Conservation (phyloP, 2,888 invertebrate species). For the Chorisops tibialis region DNA sequence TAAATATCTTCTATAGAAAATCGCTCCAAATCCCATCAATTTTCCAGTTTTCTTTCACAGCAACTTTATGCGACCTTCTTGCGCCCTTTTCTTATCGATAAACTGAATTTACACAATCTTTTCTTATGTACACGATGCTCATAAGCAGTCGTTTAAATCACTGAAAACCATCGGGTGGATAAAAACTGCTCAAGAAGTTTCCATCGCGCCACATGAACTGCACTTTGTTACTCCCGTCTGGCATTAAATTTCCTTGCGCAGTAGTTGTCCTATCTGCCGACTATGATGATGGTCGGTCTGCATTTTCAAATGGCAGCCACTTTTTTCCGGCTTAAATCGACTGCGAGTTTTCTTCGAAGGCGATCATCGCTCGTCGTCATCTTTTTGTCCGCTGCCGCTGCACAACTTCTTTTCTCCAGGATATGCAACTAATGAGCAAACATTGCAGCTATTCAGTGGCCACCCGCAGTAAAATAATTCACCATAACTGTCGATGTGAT, state of each 20-base stretch:
- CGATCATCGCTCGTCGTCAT: background rate
- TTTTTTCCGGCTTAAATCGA: slow-evolving; percentile 22
- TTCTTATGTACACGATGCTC: background rate
- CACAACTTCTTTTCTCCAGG: slow-evolving; percentile 7
- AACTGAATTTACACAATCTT: background rate
- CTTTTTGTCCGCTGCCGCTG: background rate
- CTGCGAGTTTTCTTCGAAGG: too few species aligned
- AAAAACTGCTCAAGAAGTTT: slow-evolving; percentile 4
- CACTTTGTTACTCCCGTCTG: slow-evolving; percentile 15
- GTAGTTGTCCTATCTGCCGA: slow-evolving; percentile 2
- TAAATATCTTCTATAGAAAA: too few species aligned
- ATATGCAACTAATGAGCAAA: slow-evolving; percentile 28
- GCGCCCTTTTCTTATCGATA: too few species aligned
- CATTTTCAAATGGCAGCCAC: slow-evolving; percentile 26
- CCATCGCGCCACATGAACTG: slow-evolving; percentile 15
- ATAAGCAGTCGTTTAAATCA: slow-evolving; percentile 4
- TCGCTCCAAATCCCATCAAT: too few species aligned
- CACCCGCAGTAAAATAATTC: slow-evolving; percentile 34
- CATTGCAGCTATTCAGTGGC: slow-evolving; percentile 29
- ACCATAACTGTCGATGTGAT: slow-evolving; percentile 33
- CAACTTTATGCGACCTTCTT: too few species aligned
- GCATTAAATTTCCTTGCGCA: slow-evolving; percentile 22
- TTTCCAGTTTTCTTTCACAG: too few species aligned
- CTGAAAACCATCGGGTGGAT: background rate
- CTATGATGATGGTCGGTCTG: slow-evolving; percentile 1